Base-by-base conservation (phyloP, 2,113 vertebrate species). In the Thunnus maccoyii region DNA sequence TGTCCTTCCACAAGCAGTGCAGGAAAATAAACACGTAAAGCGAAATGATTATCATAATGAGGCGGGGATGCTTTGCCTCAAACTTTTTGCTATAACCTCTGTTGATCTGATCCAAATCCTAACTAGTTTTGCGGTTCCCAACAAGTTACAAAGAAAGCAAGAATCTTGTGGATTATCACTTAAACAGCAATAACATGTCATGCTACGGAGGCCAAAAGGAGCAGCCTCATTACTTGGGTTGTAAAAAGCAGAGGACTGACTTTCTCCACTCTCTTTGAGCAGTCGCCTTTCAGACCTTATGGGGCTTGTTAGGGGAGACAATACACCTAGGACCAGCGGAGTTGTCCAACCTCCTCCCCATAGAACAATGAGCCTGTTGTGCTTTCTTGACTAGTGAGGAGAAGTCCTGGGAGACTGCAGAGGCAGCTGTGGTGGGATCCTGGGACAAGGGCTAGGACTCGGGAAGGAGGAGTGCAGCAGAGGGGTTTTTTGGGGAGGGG, bases 341-440 rank as follows among this genome's bases (percentile, higher is more conserved):
- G 83, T 89, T 86, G 88, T 91, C 91, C 88, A 83, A 81, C 88
- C 91, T 90, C 83, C 88, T 85, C 82, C 87, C 83, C 73, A 41
- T 58, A 57, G 89, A 91, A 95, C 94, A 96, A 95, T 96, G 94
- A 91, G 86, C 85, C 94, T 90, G 94, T 94, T 95, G 92, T 95
- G 88, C 89, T 88, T 88, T 89, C 87, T 86, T 89, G 90, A 82
- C 90, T 82, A 83, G 86, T 86, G 85, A 88, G 82, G 78, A 87
- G 83, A 82, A 85, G 92, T 93, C 93, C 93, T 93, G 92, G 89
- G 93, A 94, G 94, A 93, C 90, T 47, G 81, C 73, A 80, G 87
- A 86, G 92, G 93, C 95, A 95, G 94, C 94, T 95, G 93, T 91
- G 91, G 87, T 88, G 93, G 83, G 91, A 92, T 91, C 93, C 80